Evolutionary conservation across 2,797 vertebrate species (phyloP), one percentile per base, ranked within the genome.

Genomic region (Meriones psammophilus): DNA sequence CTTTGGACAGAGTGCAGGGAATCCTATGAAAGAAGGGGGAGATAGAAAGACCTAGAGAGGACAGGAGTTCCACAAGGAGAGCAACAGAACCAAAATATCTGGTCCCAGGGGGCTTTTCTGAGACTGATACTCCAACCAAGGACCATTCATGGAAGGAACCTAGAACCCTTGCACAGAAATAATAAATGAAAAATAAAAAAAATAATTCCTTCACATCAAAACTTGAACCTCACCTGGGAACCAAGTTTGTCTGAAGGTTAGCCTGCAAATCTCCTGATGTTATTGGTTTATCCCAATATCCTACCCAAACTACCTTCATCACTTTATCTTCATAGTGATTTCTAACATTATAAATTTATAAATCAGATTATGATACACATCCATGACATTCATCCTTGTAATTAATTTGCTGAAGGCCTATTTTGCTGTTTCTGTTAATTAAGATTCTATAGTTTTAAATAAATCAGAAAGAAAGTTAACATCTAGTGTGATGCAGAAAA

Each of bases 331-430:
- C 17, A 39, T 88, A 97, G 86, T 73, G 91, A 94, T 97, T 97
- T 97, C 54, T 71, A 50, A n/a, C 78, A 54, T 97, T 97, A 97
- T 92, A 96, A 94, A 97, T 97, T 91, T 97, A 96, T 98, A 86
- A 98, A 92, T 28, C 36, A 97, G 88, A 89, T 96, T 98, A 91
- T 97, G 97, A 95, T 97, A 96, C 50, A 96, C 77, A 87, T 73
- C 12, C 84, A 39, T 92, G 56, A 30, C 9, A 91, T 93, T 30
- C 54, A 92, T 97, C 96, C 86, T 95, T 97, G 94, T 77, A 96
- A 95, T 79, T 94, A 96, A 97, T 97, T 97, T 98, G 73, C 50
- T 88, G 73, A 98, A 68, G 80, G n/a, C 10, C 97, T 62, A 0
- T 93, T 97, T 97, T 96, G 13, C 5, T 97, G 9, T 28, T 96